Base-by-base conservation (phyloP, 1,140 invertebrate species). In the Zaprionus inermis region DNA sequence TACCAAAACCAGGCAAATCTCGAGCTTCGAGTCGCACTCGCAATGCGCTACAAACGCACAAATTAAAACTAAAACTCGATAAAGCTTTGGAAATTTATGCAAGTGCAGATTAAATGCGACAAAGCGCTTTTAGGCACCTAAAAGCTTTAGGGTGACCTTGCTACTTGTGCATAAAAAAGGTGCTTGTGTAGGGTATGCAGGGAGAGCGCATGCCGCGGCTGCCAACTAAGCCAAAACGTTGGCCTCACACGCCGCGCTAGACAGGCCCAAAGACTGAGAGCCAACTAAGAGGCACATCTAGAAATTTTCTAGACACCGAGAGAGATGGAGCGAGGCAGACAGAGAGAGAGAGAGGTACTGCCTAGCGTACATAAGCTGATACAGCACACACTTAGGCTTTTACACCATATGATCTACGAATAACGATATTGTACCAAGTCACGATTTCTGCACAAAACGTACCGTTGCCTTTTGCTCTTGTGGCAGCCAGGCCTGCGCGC, bases 351-450 rank as follows among this genome's bases (percentile, higher is more conserved):
- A 6, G n/a, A 44, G 38, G 38, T 44, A 44, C 38, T 44, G 38
- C n/a, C 38, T n/a, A n/a, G n/a, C n/a, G n/a, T n/a, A n/a, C n/a
- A n/a, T 38, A 12, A 22, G 55, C 11, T 41, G 56, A 24, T 41
- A 32, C 24, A 66, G 32, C 70, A 76, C 74, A 76, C 71, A 76
- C 56, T 73, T 78, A 65, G 58, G 75, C 81, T 61, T 84, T 88
- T 90, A 90, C 82, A 90, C 88, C 88, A 91, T 91, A 91, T 90
- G 88, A 91, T 91, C 88, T 88, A 91, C 79, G 80, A 91, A 88
- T 91, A 91, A 91, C 88, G 83, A 91, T 91, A 91, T 91, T 91
- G 88, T 91, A 81, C 73, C 80, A 56, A 91, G 88, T 91, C 88
- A 91, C 88, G 88, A 91, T 90, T 90, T 90, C 76, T 88, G 76